Conservation (phyloP, 2,113 vertebrate genomes). For the Ophiodon elongatus region DNA sequence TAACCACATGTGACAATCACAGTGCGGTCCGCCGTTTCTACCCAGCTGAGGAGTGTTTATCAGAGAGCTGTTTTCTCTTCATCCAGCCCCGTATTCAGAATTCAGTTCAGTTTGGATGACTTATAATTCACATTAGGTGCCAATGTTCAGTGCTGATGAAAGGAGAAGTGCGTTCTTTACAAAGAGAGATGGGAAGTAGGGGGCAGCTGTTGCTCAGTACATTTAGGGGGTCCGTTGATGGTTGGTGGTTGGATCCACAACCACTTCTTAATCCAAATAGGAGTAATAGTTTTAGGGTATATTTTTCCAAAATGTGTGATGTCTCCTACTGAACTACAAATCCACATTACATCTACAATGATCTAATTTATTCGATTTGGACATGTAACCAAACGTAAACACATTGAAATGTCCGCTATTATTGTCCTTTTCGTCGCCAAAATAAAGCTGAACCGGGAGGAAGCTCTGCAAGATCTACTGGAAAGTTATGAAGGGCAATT, state of each 20-base stretch:
- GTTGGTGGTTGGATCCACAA: not conserved
- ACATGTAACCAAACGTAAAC: no score
- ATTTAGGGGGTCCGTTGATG: not conserved
- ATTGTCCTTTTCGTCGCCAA: not conserved
- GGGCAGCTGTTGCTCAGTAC: not conserved
- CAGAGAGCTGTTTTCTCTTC: not conserved
- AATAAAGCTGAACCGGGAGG: not conserved
- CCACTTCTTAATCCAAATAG: not conserved
- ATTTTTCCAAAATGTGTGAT: no score
- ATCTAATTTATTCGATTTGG: no score
- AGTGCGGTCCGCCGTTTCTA: not conserved
- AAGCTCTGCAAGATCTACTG: not conserved
- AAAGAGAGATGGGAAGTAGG: not conserved
- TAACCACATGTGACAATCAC: slow-evolving; percentile 12
- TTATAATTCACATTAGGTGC: not conserved
- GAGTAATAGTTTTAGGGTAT: no score
- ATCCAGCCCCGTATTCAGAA: not conserved
- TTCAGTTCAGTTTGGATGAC: not conserved
- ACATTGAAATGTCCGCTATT: not conserved
- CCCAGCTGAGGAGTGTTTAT: not conserved
- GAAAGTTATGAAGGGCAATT: not conserved
- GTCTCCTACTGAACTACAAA: no score
- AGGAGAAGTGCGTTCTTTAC: not conserved
- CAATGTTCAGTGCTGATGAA: not conserved
- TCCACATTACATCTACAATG: no score